These are phyloP conservation scores for Urocynchramus pylzowi DNA, from an alignment of 2,113 vertebrate species.

Conservation along the genomic window DNA sequence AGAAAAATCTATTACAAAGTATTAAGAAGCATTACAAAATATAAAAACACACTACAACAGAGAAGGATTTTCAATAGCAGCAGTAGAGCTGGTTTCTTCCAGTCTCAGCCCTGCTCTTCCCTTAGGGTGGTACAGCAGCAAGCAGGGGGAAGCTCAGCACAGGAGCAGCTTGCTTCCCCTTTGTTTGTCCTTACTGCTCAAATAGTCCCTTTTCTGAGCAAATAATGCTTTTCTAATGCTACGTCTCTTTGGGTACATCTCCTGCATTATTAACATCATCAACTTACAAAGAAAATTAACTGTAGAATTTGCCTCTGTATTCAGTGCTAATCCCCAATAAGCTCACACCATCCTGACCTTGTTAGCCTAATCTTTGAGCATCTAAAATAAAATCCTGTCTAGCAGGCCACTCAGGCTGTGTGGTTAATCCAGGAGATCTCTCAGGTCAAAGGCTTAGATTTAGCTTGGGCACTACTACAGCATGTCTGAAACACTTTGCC, in stretches of 20 bases:
- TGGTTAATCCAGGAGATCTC: conserved; percentile 9
- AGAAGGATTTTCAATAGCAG: not conserved
- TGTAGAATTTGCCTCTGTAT: not conserved
- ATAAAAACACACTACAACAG: too few relatives aligned
- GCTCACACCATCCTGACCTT: not conserved
- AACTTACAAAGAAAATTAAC: not conserved
- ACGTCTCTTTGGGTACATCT: not conserved
- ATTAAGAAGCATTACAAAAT: too few relatives aligned
- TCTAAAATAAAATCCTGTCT: conserved; percentile 11
- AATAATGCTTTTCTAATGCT: not conserved
- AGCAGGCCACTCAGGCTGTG: not conserved
- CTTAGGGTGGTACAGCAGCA: not conserved
- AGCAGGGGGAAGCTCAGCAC: not conserved
- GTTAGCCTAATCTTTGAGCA: not conserved
- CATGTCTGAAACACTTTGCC: not conserved
- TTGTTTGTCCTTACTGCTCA: not conserved
- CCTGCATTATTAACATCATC: not conserved
- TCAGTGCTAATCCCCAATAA: not conserved
- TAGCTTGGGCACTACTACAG: not conserved
- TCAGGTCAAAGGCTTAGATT: conserved; percentile 34
- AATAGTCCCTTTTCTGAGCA: not conserved
- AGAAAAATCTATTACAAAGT: too few relatives aligned
- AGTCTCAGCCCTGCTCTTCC: not conserved
- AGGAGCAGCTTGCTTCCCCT: not conserved
- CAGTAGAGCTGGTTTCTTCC: not conserved